Conservation (phyloP, 2,888 invertebrate species). For the Xanthia icteritia region DNA sequence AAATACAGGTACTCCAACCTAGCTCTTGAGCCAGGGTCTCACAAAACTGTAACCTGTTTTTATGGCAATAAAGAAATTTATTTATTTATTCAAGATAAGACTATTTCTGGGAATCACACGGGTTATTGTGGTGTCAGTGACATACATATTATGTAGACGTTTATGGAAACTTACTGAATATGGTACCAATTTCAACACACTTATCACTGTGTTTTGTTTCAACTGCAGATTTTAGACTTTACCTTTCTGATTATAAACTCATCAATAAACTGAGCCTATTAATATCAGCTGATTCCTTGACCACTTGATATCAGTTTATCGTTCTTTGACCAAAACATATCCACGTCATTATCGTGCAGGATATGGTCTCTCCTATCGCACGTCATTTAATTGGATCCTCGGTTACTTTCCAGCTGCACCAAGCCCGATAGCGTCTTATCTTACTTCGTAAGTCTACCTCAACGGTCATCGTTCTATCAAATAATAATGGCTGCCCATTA, state of each 20-base stretch:
- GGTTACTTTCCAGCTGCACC: background rate
- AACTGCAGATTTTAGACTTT: background rate
- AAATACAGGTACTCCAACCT: too few relatives aligned
- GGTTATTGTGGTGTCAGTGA: too few relatives aligned
- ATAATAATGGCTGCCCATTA: too few relatives aligned
- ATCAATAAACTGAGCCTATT: background rate
- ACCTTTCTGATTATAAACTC: background rate
- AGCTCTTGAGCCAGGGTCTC: too few relatives aligned
- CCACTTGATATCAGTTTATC: conserved; percentile 1
- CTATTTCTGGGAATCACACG: too few relatives aligned
- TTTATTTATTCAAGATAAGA: too few relatives aligned
- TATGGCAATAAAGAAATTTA: too few relatives aligned
- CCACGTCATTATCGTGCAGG: background rate
- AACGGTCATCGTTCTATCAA: too few relatives aligned
- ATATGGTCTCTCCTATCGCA: too few relatives aligned
- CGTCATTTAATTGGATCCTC: background rate
- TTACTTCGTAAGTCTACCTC: too few relatives aligned
- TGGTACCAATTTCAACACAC: background rate
- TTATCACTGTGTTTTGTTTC: background rate
- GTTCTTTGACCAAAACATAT: background rate
- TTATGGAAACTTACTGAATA: background rate
- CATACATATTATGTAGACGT: too few relatives aligned
- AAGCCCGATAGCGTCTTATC: background rate
- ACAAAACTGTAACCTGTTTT: too few relatives aligned
- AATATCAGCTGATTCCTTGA: background rate